A percentile compares a stretch with the other conserved stretches of the same genome.
phyloP scores from a whole-genome alignment of 2,888 invertebrate genomes.

The Orthosia incerta region DNA sequence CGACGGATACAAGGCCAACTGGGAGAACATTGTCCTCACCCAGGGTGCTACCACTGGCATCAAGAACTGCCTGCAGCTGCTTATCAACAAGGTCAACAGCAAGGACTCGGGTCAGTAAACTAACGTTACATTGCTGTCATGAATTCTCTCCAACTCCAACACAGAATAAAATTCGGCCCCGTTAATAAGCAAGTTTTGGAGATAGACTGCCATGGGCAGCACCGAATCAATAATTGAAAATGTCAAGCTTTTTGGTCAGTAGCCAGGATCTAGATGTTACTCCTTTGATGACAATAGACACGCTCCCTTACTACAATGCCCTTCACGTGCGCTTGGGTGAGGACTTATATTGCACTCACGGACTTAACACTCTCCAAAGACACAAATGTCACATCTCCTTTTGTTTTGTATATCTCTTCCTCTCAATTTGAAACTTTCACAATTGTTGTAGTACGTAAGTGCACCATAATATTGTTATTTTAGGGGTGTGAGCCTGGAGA shows the following conservation, averaged over 20 bases:
- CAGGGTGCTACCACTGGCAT: slow-evolving; percentile 98
- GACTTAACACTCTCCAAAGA: too few species aligned
- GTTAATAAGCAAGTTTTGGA: neutral
- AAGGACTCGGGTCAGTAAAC: slow-evolving; percentile 89
- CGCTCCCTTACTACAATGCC: too few species aligned
- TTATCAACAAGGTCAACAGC: slow-evolving; percentile 90
- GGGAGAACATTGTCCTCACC: slow-evolving; percentile 95
- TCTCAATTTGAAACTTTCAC: too few species aligned
- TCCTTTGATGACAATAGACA: neutral
- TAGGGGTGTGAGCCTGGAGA: too few species aligned
- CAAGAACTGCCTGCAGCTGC: slow-evolving; percentile 95
- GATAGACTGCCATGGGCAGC: neutral
- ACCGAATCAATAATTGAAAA: neutral
- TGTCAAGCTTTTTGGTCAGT: neutral
- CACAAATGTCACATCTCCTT: too few species aligned
- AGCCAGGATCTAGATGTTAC: neutral
- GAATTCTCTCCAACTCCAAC: too few species aligned
- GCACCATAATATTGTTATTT: too few species aligned
- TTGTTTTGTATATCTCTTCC: too few species aligned
- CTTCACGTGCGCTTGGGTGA: too few species aligned
- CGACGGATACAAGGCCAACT: slow-evolving; percentile 94
- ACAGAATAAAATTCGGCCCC: neutral
- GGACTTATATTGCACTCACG: too few species aligned
- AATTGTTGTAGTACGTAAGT: too few species aligned
- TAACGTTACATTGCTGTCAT: neutral